phyloP scores from a whole-genome alignment of 1,140 invertebrate species.

The Bombus sylvicola region DNA sequence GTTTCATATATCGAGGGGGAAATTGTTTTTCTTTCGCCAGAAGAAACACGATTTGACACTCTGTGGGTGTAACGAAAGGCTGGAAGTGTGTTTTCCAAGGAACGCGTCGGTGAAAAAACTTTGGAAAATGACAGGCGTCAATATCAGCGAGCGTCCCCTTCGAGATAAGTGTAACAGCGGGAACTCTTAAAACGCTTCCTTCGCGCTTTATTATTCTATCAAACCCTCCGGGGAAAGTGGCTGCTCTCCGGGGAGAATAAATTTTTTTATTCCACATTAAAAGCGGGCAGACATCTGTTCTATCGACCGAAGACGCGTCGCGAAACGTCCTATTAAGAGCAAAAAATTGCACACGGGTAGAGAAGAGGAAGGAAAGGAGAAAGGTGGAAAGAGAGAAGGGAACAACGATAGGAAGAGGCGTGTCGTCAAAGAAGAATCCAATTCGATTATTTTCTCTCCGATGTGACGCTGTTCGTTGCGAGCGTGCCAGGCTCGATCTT shows the following conservation, averaged over 20 bases:
- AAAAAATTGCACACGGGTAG: background rate
- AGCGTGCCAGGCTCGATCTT: background rate
- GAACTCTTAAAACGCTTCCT: conserved; percentile 34
- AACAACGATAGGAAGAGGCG: background rate
- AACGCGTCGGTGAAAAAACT: conserved; percentile 4
- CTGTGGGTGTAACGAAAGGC: background rate
- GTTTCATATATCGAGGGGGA: too few relatives aligned
- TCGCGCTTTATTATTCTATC: conserved; percentile 45
- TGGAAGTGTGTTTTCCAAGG: background rate
- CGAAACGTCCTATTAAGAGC: conserved; percentile 14
- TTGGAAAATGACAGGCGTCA: conserved; percentile 48
- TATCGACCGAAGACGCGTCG: background rate
- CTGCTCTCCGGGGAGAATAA: background rate
- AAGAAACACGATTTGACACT: conserved; percentile 18
- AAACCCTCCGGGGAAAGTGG: background rate
- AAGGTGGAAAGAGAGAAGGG: background rate
- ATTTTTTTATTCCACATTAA: conserved; percentile 35
- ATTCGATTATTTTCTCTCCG: conserved; percentile 30
- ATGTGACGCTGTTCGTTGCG: background rate
- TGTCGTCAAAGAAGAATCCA: conserved; percentile 19
- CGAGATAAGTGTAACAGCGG: conserved; percentile 21
- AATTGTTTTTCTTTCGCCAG: background rate
- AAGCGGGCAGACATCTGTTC: background rate
- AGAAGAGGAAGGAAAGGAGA: background rate
- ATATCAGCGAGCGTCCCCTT: conserved; percentile 45